Percentiles rank a stretch among this genome's conserved stretches.
phyloP scores from a whole-genome alignment of 2,113 vertebrate species.

The Emberiza fucata region DNA sequence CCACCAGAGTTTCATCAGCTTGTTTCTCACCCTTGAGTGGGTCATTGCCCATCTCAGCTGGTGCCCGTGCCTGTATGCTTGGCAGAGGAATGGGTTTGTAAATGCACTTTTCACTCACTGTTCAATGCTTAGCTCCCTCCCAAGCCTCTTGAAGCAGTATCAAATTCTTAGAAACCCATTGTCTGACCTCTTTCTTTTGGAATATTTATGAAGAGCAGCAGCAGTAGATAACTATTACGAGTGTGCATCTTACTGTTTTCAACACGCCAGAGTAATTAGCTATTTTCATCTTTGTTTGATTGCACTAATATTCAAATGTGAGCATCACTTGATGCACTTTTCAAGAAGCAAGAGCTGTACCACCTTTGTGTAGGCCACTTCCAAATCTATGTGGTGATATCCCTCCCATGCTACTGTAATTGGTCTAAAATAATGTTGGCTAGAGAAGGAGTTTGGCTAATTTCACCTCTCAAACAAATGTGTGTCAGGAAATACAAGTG shows the following conservation, averaged over 20 bases:
- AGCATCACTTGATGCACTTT: neutral
- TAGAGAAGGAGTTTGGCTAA: neutral
- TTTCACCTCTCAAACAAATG: neutral
- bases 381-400: accelerated
- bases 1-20: neutral
- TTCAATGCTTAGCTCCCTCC: neutral
- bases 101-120: neutral
- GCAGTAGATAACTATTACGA: neutral
- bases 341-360: neutral
- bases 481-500: neutral
- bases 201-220: neutral
- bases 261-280: neutral
- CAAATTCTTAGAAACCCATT: neutral
- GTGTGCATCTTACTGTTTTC: neutral
- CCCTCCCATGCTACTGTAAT: neutral
- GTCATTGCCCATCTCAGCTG: neutral
- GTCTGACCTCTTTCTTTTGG: neutral
- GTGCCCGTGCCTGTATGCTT: neutral
- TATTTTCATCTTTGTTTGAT: neutral
- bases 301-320: neutral
- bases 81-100: neutral
- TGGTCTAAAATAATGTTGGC: neutral
- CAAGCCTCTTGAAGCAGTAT: neutral
- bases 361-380: neutral
- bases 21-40: neutral